Conservation (phyloP, 2,888 invertebrate genomes). For the Yponomeuta plumbellus region DNA sequence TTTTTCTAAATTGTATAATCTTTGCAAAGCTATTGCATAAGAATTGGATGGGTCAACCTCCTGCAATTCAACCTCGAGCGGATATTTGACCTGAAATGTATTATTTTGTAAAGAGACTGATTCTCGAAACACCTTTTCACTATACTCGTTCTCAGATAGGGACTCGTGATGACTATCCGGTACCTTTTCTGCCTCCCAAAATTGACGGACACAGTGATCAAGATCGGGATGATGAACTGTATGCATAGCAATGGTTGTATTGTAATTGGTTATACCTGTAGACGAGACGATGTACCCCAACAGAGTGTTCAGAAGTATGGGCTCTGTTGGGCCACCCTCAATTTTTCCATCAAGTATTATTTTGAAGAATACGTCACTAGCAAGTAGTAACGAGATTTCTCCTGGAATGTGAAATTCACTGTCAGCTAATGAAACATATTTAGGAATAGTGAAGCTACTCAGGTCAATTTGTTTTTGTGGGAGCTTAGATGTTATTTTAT, state of each 20-base stretch:
- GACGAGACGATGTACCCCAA: constrained; percentile 19
- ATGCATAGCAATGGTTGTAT: constrained; percentile 4
- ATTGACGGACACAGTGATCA: constrained; percentile 16
- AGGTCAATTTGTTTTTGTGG: constrained; percentile 10
- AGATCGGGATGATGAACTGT: constrained; percentile 11
- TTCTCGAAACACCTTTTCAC: constrained; percentile 13
- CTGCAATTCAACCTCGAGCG: constrained; percentile 17
- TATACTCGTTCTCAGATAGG: constrained; percentile 16
- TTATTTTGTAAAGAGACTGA: constrained; percentile 10
- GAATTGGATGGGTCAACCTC: constrained; percentile 17
- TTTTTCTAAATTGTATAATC: background rate
- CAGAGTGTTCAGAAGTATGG: constrained; percentile 17
- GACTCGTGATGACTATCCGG: constrained; percentile 16
- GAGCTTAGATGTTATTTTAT: constrained; percentile 9
- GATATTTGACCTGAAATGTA: constrained; percentile 17
- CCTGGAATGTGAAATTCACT: constrained; percentile 14
- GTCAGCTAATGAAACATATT: constrained; percentile 9
- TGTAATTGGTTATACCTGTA: background rate
- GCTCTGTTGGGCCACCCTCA: constrained; percentile 17
- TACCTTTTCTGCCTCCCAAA: constrained; percentile 18
- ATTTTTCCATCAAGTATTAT: constrained; percentile 14
- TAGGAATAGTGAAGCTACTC: constrained; percentile 14
- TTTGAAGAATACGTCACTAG: constrained; percentile 3
- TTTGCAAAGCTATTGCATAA: constrained; percentile 11
- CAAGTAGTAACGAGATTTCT: background rate